A percentile compares a stretch with the other conserved stretches of the same genome.
Conservation (phyloP, 2,797 vertebrate genomes). For the Coregonus suidteri region DNA sequence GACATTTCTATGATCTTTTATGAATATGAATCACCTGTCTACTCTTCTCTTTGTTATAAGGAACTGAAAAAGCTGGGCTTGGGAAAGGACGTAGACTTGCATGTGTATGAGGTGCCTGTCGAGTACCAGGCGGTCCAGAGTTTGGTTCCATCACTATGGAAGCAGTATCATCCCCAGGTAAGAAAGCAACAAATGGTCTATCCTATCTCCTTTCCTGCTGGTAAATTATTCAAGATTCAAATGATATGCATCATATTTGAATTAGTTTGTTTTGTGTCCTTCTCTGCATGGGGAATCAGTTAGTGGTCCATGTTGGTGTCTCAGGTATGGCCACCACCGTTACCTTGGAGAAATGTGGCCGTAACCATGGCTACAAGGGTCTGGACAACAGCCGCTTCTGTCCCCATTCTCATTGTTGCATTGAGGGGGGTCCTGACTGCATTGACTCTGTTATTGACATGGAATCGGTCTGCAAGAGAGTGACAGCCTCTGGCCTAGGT, state of each 20-base stretch:
- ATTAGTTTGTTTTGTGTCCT: constrained; percentile 4
- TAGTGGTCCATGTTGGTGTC: constrained; percentile 94
- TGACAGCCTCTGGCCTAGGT: constrained; percentile 81
- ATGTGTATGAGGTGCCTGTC: constrained; percentile 90
- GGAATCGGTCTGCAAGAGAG: constrained; percentile 85
- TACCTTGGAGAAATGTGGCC: constrained; percentile 92
- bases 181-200: constrained; percentile 27
- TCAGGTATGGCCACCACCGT: constrained; percentile 93
- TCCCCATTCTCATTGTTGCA: constrained; percentile 88
- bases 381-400: constrained; percentile 92
- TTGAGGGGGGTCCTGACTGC: constrained; percentile 90
- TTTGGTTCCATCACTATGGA: constrained; percentile 90
- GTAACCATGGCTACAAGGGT: constrained; percentile 89
- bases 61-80: constrained; percentile 93
- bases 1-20: too few relatives aligned
- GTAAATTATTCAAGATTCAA: neutral
- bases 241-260: neutral
- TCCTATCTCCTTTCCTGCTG: neutral
- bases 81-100: constrained; percentile 84
- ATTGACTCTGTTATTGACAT: constrained; percentile 93
- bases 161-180: constrained; percentile 90
- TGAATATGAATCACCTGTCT: too few relatives aligned
- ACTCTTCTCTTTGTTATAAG: constrained; percentile 59
- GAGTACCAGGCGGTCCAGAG: constrained; percentile 91
- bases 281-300: constrained; percentile 61